These are phyloP conservation scores for Parnassius glacialis DNA, from an alignment of 2,888 invertebrate species.

Conservation along the genomic window DNA sequence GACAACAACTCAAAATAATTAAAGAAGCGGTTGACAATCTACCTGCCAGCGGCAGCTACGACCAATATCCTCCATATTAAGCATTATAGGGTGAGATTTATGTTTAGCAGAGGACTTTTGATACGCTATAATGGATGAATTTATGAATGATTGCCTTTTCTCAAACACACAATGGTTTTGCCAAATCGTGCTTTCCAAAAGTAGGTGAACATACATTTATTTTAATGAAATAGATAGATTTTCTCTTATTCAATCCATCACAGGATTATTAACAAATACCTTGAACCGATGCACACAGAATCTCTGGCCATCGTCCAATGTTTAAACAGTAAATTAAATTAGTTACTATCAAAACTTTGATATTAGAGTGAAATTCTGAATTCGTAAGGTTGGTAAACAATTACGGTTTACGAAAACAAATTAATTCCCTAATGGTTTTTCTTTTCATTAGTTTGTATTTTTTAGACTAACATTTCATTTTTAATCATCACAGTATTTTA, in stretches of 20 bases:
- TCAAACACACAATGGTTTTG: not conserved
- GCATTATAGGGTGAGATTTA: too few species aligned
- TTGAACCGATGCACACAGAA: not conserved
- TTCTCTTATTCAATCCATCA: conserved; percentile 16
- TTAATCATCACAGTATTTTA: too few species aligned
- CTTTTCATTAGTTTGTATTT: not conserved
- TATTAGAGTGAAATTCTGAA: not conserved
- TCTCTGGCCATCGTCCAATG: conserved; percentile 20
- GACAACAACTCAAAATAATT: too few species aligned
- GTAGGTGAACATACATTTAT: conserved; percentile 10
- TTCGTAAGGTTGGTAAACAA: too few species aligned
- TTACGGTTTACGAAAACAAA: too few species aligned
- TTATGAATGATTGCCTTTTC: not conserved
- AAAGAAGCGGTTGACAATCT: too few species aligned
- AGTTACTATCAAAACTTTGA: conserved; percentile 3
- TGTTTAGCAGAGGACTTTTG: too few species aligned
- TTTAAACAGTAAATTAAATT: conserved; percentile 21
- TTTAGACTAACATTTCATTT: too few species aligned
- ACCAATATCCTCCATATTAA: too few species aligned
- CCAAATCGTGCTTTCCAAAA: not conserved
- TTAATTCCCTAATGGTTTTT: conserved; percentile 1
- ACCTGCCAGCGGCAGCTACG: too few species aligned
- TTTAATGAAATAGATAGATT: conserved; percentile 18
- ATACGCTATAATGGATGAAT: too few species aligned
- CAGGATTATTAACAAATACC: conserved; percentile 16